phyloP scores from a whole-genome alignment of 2,797 vertebrate genomes.

The Onychomys leucogaster region DNA sequence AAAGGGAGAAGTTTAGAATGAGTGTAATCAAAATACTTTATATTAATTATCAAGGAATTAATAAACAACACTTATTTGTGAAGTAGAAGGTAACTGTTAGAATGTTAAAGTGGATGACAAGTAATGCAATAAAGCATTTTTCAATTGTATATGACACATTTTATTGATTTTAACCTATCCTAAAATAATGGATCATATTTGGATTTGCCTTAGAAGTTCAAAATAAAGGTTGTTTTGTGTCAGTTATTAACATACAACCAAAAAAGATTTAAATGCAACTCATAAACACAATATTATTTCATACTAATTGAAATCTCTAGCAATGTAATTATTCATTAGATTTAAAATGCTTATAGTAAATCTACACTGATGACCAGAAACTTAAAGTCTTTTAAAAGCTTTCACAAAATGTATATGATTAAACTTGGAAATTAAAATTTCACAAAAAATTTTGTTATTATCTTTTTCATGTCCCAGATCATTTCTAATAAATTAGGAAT shows the following conservation, averaged over 20 bases:
- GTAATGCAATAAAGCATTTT: slow-evolving; percentile 20
- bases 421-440: neutral
- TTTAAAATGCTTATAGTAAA: neutral
- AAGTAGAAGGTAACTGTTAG: neutral
- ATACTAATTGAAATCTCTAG: neutral
- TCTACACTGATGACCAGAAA: slow-evolving; percentile 10
- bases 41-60: neutral
- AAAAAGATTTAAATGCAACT: neutral
- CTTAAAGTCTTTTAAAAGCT: neutral
- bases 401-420: neutral
- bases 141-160: neutral
- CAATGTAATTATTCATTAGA: neutral
- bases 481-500: no score
- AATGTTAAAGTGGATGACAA: neutral
- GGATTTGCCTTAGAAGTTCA: neutral
- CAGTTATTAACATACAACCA: neutral
- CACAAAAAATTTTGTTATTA: neutral
- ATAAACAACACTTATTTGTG: neutral
- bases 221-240: neutral
- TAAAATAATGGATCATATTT: neutral
- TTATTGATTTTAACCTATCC: neutral
- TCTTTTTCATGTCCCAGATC: neutral
- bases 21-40: neutral
- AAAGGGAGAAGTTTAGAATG: neutral
- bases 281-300: neutral